These are phyloP conservation scores for Tetrao urogallus DNA, from an alignment of 2,113 vertebrate species.

Conservation along the genomic window DNA sequence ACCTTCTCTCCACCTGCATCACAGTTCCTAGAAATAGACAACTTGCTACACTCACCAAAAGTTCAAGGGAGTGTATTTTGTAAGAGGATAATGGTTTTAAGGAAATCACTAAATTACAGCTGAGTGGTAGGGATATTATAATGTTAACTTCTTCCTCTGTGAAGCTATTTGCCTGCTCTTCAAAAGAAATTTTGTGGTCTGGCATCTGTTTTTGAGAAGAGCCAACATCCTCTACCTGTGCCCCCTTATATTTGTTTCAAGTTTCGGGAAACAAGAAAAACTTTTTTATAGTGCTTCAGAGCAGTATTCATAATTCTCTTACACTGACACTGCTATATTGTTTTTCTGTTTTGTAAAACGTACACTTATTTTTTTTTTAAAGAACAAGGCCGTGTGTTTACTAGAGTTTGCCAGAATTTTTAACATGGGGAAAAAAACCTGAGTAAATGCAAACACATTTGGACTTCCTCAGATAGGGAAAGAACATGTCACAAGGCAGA, in stretches of 20 bases:
- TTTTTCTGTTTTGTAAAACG: neutral
- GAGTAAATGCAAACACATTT: neutral
- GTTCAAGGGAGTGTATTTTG: neutral
- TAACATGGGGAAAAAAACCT: neutral
- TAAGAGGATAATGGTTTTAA: neutral
- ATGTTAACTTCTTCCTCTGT: neutral
- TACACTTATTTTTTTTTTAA: neutral
- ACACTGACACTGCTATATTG: neutral
- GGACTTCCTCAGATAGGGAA: constrained; percentile 20
- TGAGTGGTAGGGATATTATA: neutral
- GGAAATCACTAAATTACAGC: neutral
- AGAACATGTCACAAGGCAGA: neutral
- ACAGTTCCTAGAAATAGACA: neutral
- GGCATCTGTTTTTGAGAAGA: too few relatives aligned
- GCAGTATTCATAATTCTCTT: neutral
- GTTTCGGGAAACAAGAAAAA: neutral
- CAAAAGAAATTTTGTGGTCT: too few relatives aligned
- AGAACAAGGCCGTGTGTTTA: neutral
- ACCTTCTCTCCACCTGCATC: neutral
- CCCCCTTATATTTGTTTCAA: neutral
- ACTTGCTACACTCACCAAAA: neutral
- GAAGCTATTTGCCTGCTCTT: neutral
- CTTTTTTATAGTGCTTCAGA: rapidly evolving
- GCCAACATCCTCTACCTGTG: neutral
- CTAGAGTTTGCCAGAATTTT: neutral